phyloP scores from a whole-genome alignment of 2,888 invertebrate genomes.

The Shargacucullia verbasci region DNA sequence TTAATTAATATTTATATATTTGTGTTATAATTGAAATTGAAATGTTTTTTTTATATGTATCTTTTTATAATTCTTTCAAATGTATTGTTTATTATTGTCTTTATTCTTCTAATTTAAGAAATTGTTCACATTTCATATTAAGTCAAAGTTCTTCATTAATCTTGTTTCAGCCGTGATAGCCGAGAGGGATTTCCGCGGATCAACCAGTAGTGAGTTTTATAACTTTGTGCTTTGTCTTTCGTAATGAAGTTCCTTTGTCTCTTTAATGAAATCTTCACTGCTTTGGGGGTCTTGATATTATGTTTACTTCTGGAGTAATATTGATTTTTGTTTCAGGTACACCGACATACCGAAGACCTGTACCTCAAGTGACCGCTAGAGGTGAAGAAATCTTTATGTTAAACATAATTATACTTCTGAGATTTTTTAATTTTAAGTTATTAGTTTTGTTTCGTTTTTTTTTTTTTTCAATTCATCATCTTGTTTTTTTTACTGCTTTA shows the following conservation, averaged over 20 bases:
- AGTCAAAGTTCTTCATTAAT: conserved; percentile 17
- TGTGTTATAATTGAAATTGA: too few species aligned
- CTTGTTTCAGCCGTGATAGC: conserved; percentile 41
- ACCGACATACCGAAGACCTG: conserved; percentile 40
- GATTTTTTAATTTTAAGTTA: too few species aligned
- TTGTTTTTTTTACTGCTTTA: too few species aligned
- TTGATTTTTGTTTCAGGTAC: conserved; percentile 62
- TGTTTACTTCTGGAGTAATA: conserved; percentile 8
- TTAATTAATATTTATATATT: too few species aligned
- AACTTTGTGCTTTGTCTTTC: conserved; percentile 5
- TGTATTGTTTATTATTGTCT: too few species aligned
- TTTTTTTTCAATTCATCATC: too few species aligned
- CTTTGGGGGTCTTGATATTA: not conserved
- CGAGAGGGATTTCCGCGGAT: conserved; percentile 40
- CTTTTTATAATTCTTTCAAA: too few species aligned
- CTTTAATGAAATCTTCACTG: conserved; percentile 6
- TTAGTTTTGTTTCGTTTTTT: too few species aligned
- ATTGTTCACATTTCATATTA: too few species aligned
- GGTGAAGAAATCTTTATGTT: conserved; percentile 60
- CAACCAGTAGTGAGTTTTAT: conserved; percentile 46
- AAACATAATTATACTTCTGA: too few species aligned
- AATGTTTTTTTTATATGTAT: too few species aligned
- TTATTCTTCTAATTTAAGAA: not conserved
- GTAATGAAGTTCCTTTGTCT: conserved; percentile 13
- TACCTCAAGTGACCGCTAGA: conserved; percentile 47